phyloP scores from a whole-genome alignment of 2,113 vertebrate genomes.

The Poicephalus gulielmi region DNA sequence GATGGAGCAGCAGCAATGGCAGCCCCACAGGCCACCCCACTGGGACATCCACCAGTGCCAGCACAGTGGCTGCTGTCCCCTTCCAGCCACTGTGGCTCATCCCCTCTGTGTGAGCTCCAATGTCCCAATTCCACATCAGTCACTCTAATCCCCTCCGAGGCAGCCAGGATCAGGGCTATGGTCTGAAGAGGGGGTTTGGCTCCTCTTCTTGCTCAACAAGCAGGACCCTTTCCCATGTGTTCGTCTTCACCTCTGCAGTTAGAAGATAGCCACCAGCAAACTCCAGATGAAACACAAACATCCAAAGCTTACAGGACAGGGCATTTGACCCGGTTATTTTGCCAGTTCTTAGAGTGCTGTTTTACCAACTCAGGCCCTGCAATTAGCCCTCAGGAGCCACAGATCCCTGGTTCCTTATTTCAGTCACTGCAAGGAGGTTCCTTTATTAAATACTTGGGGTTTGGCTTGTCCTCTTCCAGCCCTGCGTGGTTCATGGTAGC shows the following conservation, averaged over 20 bases:
- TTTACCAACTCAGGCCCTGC: background rate
- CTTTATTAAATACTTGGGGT: background rate
- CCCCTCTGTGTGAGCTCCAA: background rate
- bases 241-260: background rate
- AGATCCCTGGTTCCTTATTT: background rate
- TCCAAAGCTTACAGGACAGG: background rate
- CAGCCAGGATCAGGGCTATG: background rate
- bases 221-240: background rate
- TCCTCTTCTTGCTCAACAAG: background rate
- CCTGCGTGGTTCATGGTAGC: fast-evolving
- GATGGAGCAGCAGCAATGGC: background rate
- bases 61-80: background rate
- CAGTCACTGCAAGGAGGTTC: background rate
- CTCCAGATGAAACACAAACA: background rate
- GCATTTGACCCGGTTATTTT: background rate
- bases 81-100: background rate
- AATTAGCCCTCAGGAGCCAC: background rate
- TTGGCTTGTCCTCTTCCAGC: background rate
- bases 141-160: background rate
- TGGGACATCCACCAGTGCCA: background rate
- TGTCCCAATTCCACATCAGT: background rate
- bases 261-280: background rate
- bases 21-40: background rate
- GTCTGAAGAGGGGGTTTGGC: background rate
- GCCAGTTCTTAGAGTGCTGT: background rate